These are phyloP conservation scores for Lamellibrachia luymesi DNA, from an alignment of 1,140 invertebrate species.

Conservation along the genomic window DNA sequence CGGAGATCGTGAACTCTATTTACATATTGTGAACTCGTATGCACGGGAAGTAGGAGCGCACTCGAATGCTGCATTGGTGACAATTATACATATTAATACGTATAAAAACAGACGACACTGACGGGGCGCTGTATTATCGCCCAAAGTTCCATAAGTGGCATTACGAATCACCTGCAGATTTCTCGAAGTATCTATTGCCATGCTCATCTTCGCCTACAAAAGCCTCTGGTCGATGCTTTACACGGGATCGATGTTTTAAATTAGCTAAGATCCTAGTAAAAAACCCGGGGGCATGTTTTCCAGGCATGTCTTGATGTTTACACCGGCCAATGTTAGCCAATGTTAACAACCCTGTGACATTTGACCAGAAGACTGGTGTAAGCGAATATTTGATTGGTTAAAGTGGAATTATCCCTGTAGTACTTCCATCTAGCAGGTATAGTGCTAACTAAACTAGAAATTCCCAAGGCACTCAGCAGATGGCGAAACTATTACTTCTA, in stretches of 20 bases:
- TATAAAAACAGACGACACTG: background rate
- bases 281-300: background rate
- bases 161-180: background rate
- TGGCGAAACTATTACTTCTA: background rate
- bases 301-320: background rate
- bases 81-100: too few relatives aligned
- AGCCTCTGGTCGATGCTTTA: background rate
- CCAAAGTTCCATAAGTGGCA: background rate
- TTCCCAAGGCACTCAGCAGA: background rate
- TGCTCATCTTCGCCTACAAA: background rate
- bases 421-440: background rate
- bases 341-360: background rate
- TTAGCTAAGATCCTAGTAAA: background rate
- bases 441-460: background rate
- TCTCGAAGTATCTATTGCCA: background rate
- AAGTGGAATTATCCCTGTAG: too few relatives aligned
- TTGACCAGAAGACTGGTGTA: background rate
- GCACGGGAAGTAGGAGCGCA: too few relatives aligned
- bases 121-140: background rate
- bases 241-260: background rate
- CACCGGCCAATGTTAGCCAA: background rate
- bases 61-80: too few relatives aligned
- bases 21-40: too few relatives aligned
- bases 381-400: too few relatives aligned
- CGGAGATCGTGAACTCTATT: too few relatives aligned